phyloP scores from a whole-genome alignment of 2,113 vertebrate genomes.

The Oceanodroma tethys region DNA sequence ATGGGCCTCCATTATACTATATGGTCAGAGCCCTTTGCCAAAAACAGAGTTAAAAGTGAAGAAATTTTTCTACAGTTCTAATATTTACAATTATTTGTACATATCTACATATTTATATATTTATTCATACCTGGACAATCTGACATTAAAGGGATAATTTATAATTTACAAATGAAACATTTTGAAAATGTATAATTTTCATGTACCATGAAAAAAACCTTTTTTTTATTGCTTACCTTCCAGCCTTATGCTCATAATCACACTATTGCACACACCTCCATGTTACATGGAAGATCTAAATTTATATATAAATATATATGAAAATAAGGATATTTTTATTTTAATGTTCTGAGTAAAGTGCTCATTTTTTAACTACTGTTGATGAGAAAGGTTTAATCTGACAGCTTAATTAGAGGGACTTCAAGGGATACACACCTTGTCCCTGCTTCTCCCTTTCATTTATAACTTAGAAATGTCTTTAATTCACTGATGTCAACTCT shows the following conservation, averaged over 20 bases:
- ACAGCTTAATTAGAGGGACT: constrained; percentile 32
- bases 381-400: constrained; percentile 49
- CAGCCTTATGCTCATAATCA: constrained; percentile 19
- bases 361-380: constrained; percentile 52
- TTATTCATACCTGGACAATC: constrained; percentile 51
- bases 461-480: constrained; percentile 21
- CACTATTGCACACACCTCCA: constrained; percentile 38
- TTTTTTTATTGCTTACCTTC: constrained; percentile 65
- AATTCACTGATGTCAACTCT: constrained; percentile 37
- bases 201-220: constrained; percentile 9
- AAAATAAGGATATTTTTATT: constrained; percentile 64
- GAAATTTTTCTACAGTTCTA: constrained; percentile 36
- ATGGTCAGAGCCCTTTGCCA: constrained; percentile 53
- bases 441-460: constrained; percentile 52
- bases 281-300: constrained; percentile 49
- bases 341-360: constrained; percentile 53
- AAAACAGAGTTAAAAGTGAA: constrained; percentile 40
- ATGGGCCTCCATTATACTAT: constrained; percentile 41
- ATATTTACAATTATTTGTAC: constrained; percentile 72
- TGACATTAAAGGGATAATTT: background rate
- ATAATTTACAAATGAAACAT: constrained; percentile 58
- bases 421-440: constrained; percentile 53
- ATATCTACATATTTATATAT: constrained; percentile 77
- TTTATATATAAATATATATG: constrained; percentile 61
- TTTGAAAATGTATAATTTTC: constrained; percentile 30